Evolutionary conservation across 1,140 invertebrate genomes (phyloP), one percentile per base, ranked within the genome.

Genomic region (Meloidogyne chitwoodi): DNA sequence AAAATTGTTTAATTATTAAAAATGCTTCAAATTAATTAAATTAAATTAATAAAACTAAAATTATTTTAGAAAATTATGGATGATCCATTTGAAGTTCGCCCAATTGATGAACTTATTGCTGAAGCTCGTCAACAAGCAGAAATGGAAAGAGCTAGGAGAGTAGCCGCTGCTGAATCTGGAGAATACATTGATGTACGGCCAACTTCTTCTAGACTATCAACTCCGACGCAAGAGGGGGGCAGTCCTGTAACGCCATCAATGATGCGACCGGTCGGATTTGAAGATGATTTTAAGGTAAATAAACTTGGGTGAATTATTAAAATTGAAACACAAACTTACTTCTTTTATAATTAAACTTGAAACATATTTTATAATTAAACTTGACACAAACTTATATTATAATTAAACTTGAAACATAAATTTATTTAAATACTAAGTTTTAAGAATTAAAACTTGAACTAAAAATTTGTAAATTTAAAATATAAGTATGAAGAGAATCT

Each of bases 211-310:
- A 68, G 77, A 16, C 70, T 76, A 19, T 86, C 85, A 24, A 78
- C 82, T 10, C 84, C 84, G 14, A 87, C 85, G 16, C 84, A 84
- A n/a, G 84, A 86, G 75, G 85, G 83, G 6, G 86, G 84, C 0
- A 84, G 80, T 76, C 85, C 85, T 0, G 77, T 81, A 14, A 82
- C 65, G 62, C 48, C 48, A 1, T 77, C 69, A 26, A 61, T 66
- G 67, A 41, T 71, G 16, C 73, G 86, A 38, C 85, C 85, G 5
- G 61, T 75, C 24, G 84, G 83, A 10, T 86, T 86, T 68, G 86
- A 87, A 56, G 85, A 86, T 69, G 86, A 86, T 31, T 87, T 86
- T 79, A 87, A 86, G 71, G 74, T 74, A 63, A 76, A 61, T 24
- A 31, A n/a, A 27, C 29, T 27, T 22, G 8, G 11, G 12, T 66